Conservation (phyloP, 2,797 vertebrate genomes). For the Mallotus villosus region DNA sequence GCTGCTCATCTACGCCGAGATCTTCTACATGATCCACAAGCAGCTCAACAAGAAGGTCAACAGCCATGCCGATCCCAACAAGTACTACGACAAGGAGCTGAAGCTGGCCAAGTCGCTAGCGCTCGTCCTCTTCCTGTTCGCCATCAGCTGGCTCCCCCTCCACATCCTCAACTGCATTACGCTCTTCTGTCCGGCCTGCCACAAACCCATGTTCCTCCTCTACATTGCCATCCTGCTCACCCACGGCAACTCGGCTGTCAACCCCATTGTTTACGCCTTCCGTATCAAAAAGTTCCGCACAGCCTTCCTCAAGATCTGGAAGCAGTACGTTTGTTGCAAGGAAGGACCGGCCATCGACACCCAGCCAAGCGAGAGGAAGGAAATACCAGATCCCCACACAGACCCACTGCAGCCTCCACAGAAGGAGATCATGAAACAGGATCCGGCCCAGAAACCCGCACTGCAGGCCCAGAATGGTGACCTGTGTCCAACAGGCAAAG, state of each 20-base stretch:
- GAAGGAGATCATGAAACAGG: constrained; percentile 32
- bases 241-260: constrained; percentile 96
- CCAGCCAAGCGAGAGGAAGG: constrained; percentile 70
- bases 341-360: constrained; percentile 53
- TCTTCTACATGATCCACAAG: constrained; percentile 97
- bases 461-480: constrained; percentile 25
- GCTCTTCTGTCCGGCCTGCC: constrained; percentile 83
- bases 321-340: constrained; percentile 90
- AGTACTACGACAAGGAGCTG: constrained; percentile 95
- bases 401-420: constrained; percentile 25
- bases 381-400: constrained; percentile 27
- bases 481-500: constrained; percentile 32
- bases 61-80: constrained; percentile 85
- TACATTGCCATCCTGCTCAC: constrained; percentile 93
- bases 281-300: constrained; percentile 93
- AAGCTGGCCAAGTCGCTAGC: constrained; percentile 95
- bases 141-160: constrained; percentile 93
- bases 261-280: constrained; percentile 95
- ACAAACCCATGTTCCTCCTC: constrained; percentile 78
- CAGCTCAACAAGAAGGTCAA: constrained; percentile 88
- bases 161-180: constrained; percentile 95
- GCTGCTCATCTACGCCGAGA: constrained; percentile 92
- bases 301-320: constrained; percentile 93
- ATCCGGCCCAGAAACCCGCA: constrained; percentile 32
- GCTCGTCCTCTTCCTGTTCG: constrained; percentile 92